phyloP scores from a whole-genome alignment of 2,113 vertebrate species.

The Bufo bufo region DNA sequence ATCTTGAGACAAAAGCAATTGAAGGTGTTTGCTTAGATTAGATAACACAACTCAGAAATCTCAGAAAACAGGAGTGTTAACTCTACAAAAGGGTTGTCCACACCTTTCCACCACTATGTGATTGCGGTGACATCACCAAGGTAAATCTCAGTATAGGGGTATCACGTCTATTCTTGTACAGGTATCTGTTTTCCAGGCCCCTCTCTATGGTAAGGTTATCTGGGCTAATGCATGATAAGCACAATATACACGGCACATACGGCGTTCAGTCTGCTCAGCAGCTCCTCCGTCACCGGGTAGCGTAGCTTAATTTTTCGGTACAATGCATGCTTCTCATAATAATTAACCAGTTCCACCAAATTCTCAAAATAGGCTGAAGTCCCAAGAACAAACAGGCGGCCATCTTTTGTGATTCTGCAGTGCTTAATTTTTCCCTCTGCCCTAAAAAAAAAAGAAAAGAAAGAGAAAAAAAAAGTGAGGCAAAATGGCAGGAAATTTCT shows the following conservation, averaged over 20 bases:
- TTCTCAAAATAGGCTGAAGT: slow-evolving; percentile 93
- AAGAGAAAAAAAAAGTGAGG: too few species aligned
- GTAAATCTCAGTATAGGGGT: too few species aligned
- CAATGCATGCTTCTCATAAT: slow-evolving; percentile 87
- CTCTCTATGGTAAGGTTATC: too few species aligned
- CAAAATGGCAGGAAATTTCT: too few species aligned
- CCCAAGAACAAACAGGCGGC: slow-evolving; percentile 85
- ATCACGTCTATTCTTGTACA: not conserved
- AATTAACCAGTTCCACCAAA: slow-evolving; percentile 89
- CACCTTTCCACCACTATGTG: too few species aligned
- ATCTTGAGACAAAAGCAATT: too few species aligned
- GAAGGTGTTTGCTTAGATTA: too few species aligned
- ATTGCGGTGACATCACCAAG: too few species aligned
- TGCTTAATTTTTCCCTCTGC: slow-evolving; percentile 94
- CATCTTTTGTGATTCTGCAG: slow-evolving; percentile 90
- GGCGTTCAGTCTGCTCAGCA: slow-evolving; percentile 85
- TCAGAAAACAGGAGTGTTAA: too few species aligned
- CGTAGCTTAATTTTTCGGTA: slow-evolving; percentile 94
- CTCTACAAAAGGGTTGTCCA: too few species aligned
- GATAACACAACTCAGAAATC: too few species aligned
- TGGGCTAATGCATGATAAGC: too few species aligned
- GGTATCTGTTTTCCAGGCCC: not conserved
- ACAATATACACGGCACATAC: slow-evolving; percentile 68
- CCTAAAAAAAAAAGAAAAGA: slow-evolving; percentile 70
- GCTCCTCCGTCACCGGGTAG: slow-evolving; percentile 90